These are phyloP conservation scores for Tenthredo amoena DNA, from an alignment of 2,888 invertebrate genomes.

Conservation along the genomic window DNA sequence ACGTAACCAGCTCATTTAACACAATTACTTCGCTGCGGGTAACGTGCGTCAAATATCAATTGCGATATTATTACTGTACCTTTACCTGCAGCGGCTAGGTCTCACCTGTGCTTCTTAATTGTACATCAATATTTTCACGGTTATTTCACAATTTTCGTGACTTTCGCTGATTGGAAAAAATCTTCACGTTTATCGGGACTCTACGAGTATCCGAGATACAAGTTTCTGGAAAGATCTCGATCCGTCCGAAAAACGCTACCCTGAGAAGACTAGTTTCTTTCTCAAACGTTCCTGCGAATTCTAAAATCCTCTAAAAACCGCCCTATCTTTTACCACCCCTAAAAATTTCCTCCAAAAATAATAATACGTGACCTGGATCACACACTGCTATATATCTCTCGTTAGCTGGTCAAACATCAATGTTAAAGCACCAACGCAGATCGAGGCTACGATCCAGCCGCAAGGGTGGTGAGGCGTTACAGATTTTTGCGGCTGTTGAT, in stretches of 20 bases:
- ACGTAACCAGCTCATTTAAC: constrained; percentile 71
- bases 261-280: background rate
- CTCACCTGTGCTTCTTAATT: background rate
- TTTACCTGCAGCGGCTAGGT: background rate
- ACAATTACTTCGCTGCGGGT: constrained; percentile 71
- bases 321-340: background rate
- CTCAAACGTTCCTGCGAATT: background rate
- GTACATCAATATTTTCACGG: background rate
- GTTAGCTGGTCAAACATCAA: background rate
- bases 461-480: constrained; percentile 63
- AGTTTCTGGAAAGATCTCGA: background rate
- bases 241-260: background rate
- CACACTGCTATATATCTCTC: background rate
- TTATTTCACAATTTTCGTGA: background rate
- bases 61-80: constrained; percentile 28
- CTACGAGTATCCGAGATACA: too few species aligned
- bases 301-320: background rate
- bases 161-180: background rate
- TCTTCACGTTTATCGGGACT: too few species aligned
- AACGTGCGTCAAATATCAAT: constrained; percentile 71
- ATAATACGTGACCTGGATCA: background rate
- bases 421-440: background rate
- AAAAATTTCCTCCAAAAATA: background rate
- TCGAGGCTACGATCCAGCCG: constrained; percentile 48
- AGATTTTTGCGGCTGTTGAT: constrained; percentile 72